phyloP scores from a whole-genome alignment of 2,797 vertebrate genomes.

The Pampus argenteus region DNA sequence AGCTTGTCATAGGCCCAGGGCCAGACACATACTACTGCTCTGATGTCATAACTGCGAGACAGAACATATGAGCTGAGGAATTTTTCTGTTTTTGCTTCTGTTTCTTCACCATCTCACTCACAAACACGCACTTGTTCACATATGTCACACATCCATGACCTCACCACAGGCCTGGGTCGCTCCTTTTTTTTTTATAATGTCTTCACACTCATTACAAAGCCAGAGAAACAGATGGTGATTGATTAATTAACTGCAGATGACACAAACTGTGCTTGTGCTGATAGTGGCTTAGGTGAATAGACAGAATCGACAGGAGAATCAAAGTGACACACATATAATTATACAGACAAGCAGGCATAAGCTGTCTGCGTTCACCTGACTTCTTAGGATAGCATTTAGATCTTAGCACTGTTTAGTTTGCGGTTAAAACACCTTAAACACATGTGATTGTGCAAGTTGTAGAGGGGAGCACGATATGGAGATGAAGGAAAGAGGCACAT shows the following conservation, averaged over 20 bases:
- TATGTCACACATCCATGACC: constrained; percentile 62
- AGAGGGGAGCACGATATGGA: constrained; percentile 39
- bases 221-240: constrained; percentile 42
- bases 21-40: constrained; percentile 74
- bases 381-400: constrained; percentile 25
- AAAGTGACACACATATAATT: constrained; percentile 31
- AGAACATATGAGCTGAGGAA: constrained; percentile 52
- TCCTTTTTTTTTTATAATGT: constrained; percentile 48
- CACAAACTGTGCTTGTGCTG: constrained; percentile 28
- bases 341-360: constrained; percentile 1
- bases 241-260: constrained; percentile 53
- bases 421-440: constrained; percentile 20
- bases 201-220: constrained; percentile 37
- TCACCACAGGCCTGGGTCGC: constrained; percentile 57
- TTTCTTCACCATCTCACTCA: constrained; percentile 52
- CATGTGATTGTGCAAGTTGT: constrained; percentile 43
- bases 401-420: constrained; percentile 32
- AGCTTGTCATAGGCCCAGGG: constrained; percentile 59
- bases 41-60: constrained; percentile 80
- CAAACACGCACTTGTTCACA: constrained; percentile 29
- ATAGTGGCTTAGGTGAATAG: constrained; percentile 18
- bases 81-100: constrained; percentile 63
- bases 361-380: constrained; percentile 23
- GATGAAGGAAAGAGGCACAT: constrained; percentile 39
- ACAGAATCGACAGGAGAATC: not conserved